phyloP scores from a whole-genome alignment of 2,113 vertebrate genomes.

The Triplophysa rosa region DNA sequence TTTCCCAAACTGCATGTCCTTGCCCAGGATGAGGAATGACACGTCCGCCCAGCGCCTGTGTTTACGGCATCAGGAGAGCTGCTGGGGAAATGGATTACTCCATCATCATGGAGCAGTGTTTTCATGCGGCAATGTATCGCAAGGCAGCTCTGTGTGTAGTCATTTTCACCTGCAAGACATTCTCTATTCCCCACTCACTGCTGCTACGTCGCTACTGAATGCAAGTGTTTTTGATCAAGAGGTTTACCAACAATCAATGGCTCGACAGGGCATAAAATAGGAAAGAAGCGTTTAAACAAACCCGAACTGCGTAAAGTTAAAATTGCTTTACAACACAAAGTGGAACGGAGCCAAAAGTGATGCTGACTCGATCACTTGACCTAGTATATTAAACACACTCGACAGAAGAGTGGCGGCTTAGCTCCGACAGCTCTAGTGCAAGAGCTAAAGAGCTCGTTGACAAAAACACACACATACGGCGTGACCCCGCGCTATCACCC shows the following conservation, averaged over 20 bases:
- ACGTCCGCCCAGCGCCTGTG: conserved; percentile 76
- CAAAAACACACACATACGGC: conserved; percentile 4
- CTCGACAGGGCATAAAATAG: background rate
- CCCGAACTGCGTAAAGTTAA: background rate
- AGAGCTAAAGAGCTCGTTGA: conserved; percentile 33
- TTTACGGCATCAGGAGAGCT: conserved; percentile 77
- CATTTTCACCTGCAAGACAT: conserved; percentile 73
- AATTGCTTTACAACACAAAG: conserved; percentile 21
- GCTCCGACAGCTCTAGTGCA: background rate
- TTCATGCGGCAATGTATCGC: conserved; percentile 68
- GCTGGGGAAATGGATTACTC: conserved; percentile 79
- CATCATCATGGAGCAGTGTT: conserved; percentile 68
- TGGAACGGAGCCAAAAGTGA: conserved; percentile 11
- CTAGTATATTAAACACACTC: conserved; percentile 23
- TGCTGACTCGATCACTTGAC: conserved; percentile 28
- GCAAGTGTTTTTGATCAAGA: conserved; percentile 47
- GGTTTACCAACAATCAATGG: conserved; percentile 12
- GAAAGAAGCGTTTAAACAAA: conserved; percentile 12
- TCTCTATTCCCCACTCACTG: conserved; percentile 27
- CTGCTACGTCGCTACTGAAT: conserved; percentile 41
- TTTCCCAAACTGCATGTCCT: conserved; percentile 67
- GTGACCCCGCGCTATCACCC: background rate
- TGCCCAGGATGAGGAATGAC: conserved; percentile 79
- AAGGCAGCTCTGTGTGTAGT: conserved; percentile 73
- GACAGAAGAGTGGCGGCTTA: background rate